These are phyloP conservation scores for Tipula unca DNA, from an alignment of 2,888 invertebrate species.

Conservation along the genomic window DNA sequence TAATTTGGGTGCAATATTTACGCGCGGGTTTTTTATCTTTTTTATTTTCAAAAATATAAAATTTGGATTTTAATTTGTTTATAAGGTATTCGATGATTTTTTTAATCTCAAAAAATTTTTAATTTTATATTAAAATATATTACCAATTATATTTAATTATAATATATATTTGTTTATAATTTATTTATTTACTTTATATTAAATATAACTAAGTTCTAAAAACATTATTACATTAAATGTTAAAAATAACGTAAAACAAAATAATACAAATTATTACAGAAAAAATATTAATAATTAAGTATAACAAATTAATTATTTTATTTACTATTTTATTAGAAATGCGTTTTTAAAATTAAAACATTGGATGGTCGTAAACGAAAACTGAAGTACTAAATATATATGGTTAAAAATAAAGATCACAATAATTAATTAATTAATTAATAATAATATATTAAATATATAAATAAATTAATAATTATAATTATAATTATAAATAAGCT, in stretches of 20 bases:
- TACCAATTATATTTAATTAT: not conserved
- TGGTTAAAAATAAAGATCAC: not conserved
- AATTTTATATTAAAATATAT: not conserved
- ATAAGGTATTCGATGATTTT: conserved; percentile 1
- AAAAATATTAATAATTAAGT: not conserved
- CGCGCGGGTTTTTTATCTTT: not conserved
- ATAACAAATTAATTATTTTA: not conserved
- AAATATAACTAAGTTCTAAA: not conserved
- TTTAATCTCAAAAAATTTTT: not conserved
- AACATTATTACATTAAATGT: not conserved
- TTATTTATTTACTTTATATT: conserved; percentile 1
- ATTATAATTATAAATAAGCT: not conserved
- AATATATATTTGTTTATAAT: not conserved
- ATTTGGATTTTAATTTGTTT: not conserved
- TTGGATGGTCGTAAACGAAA: not conserved
- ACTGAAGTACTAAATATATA: not conserved
- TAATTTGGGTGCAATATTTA: not conserved
- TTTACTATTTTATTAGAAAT: not conserved
- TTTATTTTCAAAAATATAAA: not conserved
- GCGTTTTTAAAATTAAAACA: not conserved
- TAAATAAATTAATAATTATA: conserved; percentile 8
- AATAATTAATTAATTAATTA: not conserved
- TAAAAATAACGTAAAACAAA: not conserved
- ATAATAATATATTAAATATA: not conserved
- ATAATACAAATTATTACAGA: not conserved